phyloP scores from a whole-genome alignment of 2,113 vertebrate genomes.

The Heterotilapia buettikoferi region DNA sequence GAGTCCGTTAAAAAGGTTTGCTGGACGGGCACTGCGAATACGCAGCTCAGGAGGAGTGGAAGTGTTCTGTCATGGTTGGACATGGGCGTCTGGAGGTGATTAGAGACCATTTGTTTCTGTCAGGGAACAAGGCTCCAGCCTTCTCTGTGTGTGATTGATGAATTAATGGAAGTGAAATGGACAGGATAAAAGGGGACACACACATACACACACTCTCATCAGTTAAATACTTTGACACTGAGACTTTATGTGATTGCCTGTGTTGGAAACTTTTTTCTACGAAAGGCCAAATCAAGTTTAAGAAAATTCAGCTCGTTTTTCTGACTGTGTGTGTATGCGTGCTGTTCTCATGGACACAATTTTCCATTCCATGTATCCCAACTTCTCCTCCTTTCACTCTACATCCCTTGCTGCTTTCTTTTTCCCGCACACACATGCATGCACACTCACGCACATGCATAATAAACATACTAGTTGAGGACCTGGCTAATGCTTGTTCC shows the following conservation, averaged over 20 bases:
- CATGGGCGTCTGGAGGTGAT: slow-evolving; percentile 64
- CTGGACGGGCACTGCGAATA: not conserved
- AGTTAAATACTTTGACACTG: slow-evolving; percentile 51
- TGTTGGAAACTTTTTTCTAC: slow-evolving; percentile 24
- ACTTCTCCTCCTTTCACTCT: not conserved
- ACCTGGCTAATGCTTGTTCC: slow-evolving; percentile 64
- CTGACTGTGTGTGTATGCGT: not conserved
- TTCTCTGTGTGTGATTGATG: slow-evolving; percentile 57
- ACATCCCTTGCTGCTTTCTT: not conserved
- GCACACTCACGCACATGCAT: slow-evolving; percentile 21
- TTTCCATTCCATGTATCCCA: slow-evolving; percentile 31
- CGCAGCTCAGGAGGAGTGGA: slow-evolving; percentile 39
- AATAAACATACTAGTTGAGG: slow-evolving; percentile 55
- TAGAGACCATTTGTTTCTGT: slow-evolving; percentile 69
- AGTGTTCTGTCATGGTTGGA: slow-evolving; percentile 63
- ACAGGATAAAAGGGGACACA: slow-evolving; percentile 33
- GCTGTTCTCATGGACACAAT: not conserved
- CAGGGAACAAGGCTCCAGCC: slow-evolving; percentile 55
- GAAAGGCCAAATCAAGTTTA: slow-evolving; percentile 8
- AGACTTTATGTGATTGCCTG: slow-evolving; percentile 27
- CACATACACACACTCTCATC: slow-evolving; percentile 17
- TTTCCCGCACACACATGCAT: not conserved
- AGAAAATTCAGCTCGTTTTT: not conserved
- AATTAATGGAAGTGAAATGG: slow-evolving; percentile 50
- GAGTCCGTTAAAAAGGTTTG: slow-evolving; percentile 23